Evolutionary conservation across 2,888 invertebrate genomes (phyloP), one percentile per base, ranked within the genome.

Genomic region (Acanthopleura granulata): DNA sequence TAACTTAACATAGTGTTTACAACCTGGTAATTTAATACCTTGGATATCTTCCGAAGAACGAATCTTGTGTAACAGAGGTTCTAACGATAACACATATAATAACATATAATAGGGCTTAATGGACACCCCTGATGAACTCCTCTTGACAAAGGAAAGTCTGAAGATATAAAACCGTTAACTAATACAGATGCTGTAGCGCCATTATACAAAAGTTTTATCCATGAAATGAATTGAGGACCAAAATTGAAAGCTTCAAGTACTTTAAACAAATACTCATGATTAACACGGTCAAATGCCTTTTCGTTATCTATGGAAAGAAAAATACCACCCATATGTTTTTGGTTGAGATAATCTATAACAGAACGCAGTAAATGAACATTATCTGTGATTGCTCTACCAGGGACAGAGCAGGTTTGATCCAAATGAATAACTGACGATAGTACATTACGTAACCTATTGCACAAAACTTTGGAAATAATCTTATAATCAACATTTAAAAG

Each of bases 261-360:
- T 62, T 79, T 73, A 76, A 77, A 79, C 25, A 83, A n/a, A 74
- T 77, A 82, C n/a, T 75, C 71, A 75, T 80, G 79, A 29, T 75
- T 76, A 22, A 82, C 82, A 49, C 81, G 72, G 72, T 83, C 81
- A 66, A 83, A 83, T 0, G 81, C 82, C 57, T 83, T 84, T 70
- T 79, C 80, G 29, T 66, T 66, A 72, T 84, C 83, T 57, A 82
- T 50, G 75, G 62, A 71, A 49, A 82, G 78, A 72, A 82, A 80
- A 49, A 74, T 72, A 62, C 78, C 76, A 51, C 62, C 18, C 22
- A 78, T 40, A n/a, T 82, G 30, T 73, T 81, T 78, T 57, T 78
- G 77, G 27, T 80, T 73, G 18, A 75, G 62, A 82, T 78, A 82
- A 71, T 80, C 78, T 29, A 78, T 22, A 27, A 80, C 72, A 76